These are phyloP conservation scores for Pogonomyrmex californicus DNA, from an alignment of 1,140 invertebrate genomes.

Conservation along the genomic window DNA sequence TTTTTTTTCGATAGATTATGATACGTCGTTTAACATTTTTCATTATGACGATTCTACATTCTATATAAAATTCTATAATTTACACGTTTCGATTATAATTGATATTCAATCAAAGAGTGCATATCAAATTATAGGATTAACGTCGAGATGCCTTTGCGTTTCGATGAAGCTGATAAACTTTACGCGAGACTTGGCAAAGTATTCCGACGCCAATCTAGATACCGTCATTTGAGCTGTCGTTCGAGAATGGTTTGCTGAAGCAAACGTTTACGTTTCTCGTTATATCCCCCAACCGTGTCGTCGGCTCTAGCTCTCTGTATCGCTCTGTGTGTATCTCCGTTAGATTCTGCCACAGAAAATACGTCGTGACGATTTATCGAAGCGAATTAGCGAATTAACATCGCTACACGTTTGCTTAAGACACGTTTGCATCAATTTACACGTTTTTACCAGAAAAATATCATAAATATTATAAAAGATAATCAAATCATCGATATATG, in stretches of 20 bases:
- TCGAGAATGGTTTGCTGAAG: constrained; percentile 58
- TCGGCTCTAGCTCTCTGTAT: constrained; percentile 40
- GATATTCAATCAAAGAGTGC: neutral
- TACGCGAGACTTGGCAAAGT: constrained; percentile 53
- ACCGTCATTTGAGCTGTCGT: constrained; percentile 53
- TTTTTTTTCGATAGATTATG: neutral
- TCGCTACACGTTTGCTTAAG: constrained; percentile 72
- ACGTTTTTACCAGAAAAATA: constrained; percentile 27
- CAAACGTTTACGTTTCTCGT: constrained; percentile 74
- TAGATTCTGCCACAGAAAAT: constrained; percentile 73
- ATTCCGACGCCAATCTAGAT: constrained; percentile 45
- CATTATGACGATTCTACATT: neutral
- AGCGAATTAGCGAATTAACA: constrained; percentile 80
- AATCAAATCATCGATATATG: constrained; percentile 8
- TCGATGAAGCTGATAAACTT: constrained; percentile 57
- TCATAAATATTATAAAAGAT: neutral
- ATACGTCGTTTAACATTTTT: neutral
- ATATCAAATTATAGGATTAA: constrained; percentile 13
- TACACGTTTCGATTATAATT: neutral
- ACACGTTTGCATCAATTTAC: constrained; percentile 46
- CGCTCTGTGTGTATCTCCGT: constrained; percentile 23
- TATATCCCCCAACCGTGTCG: constrained; percentile 49
- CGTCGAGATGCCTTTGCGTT: neutral
- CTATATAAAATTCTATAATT: neutral
- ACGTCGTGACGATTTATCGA: constrained; percentile 80